A percentile compares a stretch with the other conserved stretches of the same genome.
Evolutionary conservation across 1,140 invertebrate species (phyloP).

Genomic region (Habropoda laboriosa): DNA sequence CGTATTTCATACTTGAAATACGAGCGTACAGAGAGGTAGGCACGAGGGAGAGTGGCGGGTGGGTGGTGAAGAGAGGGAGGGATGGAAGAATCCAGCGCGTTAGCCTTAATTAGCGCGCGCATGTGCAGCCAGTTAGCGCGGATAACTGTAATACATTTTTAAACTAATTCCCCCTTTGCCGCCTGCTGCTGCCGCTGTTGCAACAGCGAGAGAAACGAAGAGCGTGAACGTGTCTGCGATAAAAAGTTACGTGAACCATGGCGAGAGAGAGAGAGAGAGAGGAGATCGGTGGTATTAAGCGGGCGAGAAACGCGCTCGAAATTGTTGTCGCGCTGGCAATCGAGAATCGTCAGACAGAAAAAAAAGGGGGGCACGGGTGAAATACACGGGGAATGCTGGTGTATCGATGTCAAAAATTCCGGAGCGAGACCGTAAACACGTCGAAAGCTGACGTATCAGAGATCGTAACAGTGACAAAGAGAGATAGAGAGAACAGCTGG

Average conservation of each 20-base stretch:
- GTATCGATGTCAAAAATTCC: constrained; percentile 16
- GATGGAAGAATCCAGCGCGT: neutral
- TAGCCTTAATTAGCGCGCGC: constrained; percentile 34
- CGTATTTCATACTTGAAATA: constrained; percentile 34
- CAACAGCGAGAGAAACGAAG: neutral
- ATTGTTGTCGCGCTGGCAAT: neutral
- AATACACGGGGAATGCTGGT: too few relatives aligned
- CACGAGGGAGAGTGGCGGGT: too few relatives aligned
- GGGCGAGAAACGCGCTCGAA: neutral
- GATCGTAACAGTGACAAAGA: too few relatives aligned
- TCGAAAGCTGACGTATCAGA: constrained; percentile 30
- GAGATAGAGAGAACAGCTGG: too few relatives aligned
- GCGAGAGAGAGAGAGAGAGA: too few relatives aligned
- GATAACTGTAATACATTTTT: constrained; percentile 16
- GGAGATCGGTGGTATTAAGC: neutral
- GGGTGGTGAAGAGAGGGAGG: too few relatives aligned
- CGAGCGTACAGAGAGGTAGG: neutral
- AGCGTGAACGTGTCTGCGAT: neutral
- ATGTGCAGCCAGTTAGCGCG: neutral
- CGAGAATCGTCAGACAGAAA: neutral
- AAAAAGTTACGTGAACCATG: neutral
- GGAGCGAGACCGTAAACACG: constrained; percentile 26
- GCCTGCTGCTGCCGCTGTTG: neutral
- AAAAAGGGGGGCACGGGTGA: neutral
- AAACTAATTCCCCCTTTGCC: constrained; percentile 12